Percentiles rank a stretch among this genome's conserved stretches.
Conservation (phyloP, 2,113 vertebrate species). For the Antidorcas marsupialis region DNA sequence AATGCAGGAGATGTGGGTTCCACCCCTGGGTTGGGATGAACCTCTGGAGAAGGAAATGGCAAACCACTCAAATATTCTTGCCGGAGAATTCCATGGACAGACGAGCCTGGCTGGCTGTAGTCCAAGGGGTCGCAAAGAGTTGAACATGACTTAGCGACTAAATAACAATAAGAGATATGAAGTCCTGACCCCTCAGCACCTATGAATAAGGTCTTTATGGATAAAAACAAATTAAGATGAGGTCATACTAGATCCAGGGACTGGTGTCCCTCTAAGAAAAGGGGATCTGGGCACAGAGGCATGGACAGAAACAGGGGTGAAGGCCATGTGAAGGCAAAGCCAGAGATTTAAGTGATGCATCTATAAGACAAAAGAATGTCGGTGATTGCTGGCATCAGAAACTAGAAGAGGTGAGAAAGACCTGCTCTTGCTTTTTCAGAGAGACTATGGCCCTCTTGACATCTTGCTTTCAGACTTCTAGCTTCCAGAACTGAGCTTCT, state of each 20-base stretch:
- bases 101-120: background rate
- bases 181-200: background rate
- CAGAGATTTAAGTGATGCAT: background rate
- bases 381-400: background rate
- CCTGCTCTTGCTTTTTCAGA: background rate
- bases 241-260: background rate
- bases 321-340: background rate
- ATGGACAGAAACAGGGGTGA: background rate
- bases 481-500: background rate
- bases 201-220: background rate
- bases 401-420: background rate
- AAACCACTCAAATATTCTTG: background rate
- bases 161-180: background rate
- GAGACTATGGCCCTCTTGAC: too few relatives aligned
- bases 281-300: background rate
- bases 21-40: fast-evolving
- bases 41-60: background rate
- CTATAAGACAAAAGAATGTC: fast-evolving
- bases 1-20: background rate
- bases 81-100: background rate
- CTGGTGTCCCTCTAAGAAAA: background rate
- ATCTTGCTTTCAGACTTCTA: background rate
- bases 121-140: background rate
- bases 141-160: background rate
- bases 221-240: background rate